A percentile compares a stretch with the other conserved stretches of the same genome.
Evolutionary conservation across 2,888 invertebrate species (phyloP).

Genomic region (Anoplius nigerrimus): DNA sequence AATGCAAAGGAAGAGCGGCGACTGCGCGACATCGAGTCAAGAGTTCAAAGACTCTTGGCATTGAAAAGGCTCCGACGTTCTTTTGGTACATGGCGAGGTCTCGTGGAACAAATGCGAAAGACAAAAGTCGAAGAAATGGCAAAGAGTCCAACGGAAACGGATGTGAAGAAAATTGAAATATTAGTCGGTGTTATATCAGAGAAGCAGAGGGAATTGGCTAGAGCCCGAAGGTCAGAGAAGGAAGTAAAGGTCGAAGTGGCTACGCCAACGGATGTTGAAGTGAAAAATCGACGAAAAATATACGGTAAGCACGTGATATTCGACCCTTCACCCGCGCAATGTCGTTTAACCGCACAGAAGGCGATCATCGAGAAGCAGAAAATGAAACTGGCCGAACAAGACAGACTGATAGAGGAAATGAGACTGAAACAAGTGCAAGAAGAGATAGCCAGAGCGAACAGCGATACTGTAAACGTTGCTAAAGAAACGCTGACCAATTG

Average conservation of each 20-base stretch:
- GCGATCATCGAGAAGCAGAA: slow-evolving; percentile 85
- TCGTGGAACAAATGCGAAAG: slow-evolving; percentile 34
- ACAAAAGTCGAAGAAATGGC: slow-evolving; percentile 25
- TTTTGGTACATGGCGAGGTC: slow-evolving; percentile 59
- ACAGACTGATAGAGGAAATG: slow-evolving; percentile 83
- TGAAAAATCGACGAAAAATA: slow-evolving; percentile 2
- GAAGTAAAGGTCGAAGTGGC: neutral
- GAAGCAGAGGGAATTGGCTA: slow-evolving; percentile 58
- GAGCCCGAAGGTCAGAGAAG: slow-evolving; percentile 13
- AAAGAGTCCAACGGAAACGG: neutral
- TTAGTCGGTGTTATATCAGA: slow-evolving; percentile 65
- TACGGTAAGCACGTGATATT: slow-evolving; percentile 28
- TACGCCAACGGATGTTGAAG: slow-evolving; percentile 8
- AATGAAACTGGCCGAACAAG: slow-evolving; percentile 83
- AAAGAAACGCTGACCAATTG: slow-evolving; percentile 78
- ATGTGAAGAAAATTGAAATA: slow-evolving; percentile 64
- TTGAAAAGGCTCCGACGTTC: slow-evolving; percentile 49
- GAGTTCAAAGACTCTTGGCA: slow-evolving; percentile 49
- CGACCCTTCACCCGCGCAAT: slow-evolving; percentile 58
- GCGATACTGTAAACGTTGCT: slow-evolving; percentile 78
- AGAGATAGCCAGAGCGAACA: slow-evolving; percentile 75
- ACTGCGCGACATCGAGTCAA: slow-evolving; percentile 52
- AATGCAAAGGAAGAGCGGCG: slow-evolving; percentile 54
- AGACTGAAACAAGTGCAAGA: slow-evolving; percentile 83
- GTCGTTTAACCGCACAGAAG: slow-evolving; percentile 79